phyloP scores from a whole-genome alignment of 2,113 vertebrate species.

The Triplophysa tibetana region DNA sequence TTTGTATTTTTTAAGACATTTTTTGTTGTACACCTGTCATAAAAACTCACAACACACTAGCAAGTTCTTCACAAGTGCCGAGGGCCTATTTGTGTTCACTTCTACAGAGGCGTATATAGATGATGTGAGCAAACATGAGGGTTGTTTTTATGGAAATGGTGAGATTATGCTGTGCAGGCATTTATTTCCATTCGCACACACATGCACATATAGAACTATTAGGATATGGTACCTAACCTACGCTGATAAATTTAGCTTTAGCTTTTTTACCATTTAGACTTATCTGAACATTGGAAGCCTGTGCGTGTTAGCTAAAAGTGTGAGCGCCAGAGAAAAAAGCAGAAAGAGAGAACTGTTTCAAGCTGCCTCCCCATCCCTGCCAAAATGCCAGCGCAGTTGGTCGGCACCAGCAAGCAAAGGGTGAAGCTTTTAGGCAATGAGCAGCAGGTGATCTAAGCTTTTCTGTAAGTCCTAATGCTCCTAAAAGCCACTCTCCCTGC shows the following conservation, averaged over 20 bases:
- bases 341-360: constrained; percentile 35
- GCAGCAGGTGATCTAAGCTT: constrained; percentile 99
- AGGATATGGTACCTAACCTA: background rate
- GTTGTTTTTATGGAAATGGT: constrained; percentile 6
- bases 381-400: constrained; percentile 73
- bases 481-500: constrained; percentile 99
- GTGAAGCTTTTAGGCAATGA: constrained; percentile 99
- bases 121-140: constrained; percentile 6
- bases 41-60: background rate
- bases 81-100: constrained; percentile 8
- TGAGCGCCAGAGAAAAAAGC: background rate
- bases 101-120: background rate
- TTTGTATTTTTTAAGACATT: too few species aligned
- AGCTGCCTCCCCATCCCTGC: constrained; percentile 65
- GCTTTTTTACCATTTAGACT: constrained; percentile 25
- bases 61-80: background rate
- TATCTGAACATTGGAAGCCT: background rate
- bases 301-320: constrained; percentile 13
- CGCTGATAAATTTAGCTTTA: constrained; percentile 12
- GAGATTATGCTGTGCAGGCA: constrained; percentile 21
- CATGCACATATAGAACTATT: constrained; percentile 50
- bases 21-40: background rate
- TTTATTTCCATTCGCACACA: constrained; percentile 12
- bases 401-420: constrained; percentile 90
- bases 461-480: constrained; percentile 99